Conservation (phyloP, 2,797 vertebrate genomes). For the Semotilus atromaculatus region DNA sequence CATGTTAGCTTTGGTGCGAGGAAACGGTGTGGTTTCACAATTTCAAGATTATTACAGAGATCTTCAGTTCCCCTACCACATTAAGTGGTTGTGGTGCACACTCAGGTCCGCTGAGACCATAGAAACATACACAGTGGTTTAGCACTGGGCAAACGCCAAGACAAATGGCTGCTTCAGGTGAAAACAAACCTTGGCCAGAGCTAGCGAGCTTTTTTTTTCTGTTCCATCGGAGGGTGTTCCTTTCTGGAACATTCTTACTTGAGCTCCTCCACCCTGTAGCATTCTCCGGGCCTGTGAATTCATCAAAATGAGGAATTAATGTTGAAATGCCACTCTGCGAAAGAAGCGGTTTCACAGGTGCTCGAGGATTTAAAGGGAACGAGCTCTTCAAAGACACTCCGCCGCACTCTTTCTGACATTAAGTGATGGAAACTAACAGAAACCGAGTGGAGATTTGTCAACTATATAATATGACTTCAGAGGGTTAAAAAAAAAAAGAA, state of each 20-base stretch:
- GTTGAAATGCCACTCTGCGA: conserved; percentile 65
- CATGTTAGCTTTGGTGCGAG: conserved; percentile 63
- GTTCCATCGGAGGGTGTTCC: conserved; percentile 57
- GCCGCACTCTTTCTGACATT: conserved; percentile 58
- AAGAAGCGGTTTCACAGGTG: conserved; percentile 65
- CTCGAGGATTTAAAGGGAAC: conserved; percentile 61
- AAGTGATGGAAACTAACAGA: conserved; percentile 58
- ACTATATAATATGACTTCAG: conserved; percentile 54
- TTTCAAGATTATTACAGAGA: conserved; percentile 81
- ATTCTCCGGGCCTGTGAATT: conserved; percentile 67
- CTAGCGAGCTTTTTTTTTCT: conserved; percentile 57
- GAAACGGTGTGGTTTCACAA: conserved; percentile 81
- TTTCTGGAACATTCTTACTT: conserved; percentile 65
- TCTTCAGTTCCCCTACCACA: conserved; percentile 73
- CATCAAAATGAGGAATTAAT: conserved; percentile 70
- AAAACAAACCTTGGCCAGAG: conserved; percentile 79
- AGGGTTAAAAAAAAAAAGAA: conserved; percentile 41
- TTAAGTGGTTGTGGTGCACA: conserved; percentile 81
- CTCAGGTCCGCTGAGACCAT: conserved; percentile 77
- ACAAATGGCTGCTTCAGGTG: conserved; percentile 84
- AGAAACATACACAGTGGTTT: conserved; percentile 84
- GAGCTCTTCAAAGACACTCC: conserved; percentile 60
- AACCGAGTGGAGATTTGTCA: conserved; percentile 53
- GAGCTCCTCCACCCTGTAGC: conserved; percentile 62
- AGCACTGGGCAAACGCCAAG: conserved; percentile 78